Evolutionary conservation across 2,113 vertebrate genomes (phyloP).

Genomic region (Cryptotis parvus): DNA sequence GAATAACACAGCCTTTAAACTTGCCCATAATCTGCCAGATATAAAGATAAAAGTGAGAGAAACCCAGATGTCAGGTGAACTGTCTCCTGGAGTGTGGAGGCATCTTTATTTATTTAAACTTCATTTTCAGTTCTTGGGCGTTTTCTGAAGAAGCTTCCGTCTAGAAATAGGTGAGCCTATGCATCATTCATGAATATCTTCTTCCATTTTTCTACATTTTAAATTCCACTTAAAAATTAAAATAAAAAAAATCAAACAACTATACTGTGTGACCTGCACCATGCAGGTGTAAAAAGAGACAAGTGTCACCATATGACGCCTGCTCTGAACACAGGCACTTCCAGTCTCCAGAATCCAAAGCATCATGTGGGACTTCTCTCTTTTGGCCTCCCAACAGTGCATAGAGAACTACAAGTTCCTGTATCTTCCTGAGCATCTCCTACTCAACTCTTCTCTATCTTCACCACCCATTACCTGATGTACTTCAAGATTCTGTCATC

Average conservation of each 20-base stretch:
- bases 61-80: neutral
- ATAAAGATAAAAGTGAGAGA: neutral
- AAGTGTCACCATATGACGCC: neutral
- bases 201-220: neutral
- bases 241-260: neutral
- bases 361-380: neutral
- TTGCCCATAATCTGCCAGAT: neutral
- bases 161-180: neutral
- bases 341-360: neutral
- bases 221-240: neutral
- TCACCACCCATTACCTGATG: neutral
- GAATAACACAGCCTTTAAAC: neutral
- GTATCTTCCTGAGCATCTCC: neutral
- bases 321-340: neutral
- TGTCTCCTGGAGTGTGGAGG: neutral
- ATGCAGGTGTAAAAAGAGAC: neutral
- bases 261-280: neutral
- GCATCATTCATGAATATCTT: neutral
- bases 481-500: neutral
- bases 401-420: neutral
- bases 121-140: neutral
- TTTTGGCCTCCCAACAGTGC: neutral
- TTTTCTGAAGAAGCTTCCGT: neutral
- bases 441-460: neutral
- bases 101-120: neutral